Conservation (phyloP, 2,888 invertebrate species). For the Trichopoda pennipes region DNA sequence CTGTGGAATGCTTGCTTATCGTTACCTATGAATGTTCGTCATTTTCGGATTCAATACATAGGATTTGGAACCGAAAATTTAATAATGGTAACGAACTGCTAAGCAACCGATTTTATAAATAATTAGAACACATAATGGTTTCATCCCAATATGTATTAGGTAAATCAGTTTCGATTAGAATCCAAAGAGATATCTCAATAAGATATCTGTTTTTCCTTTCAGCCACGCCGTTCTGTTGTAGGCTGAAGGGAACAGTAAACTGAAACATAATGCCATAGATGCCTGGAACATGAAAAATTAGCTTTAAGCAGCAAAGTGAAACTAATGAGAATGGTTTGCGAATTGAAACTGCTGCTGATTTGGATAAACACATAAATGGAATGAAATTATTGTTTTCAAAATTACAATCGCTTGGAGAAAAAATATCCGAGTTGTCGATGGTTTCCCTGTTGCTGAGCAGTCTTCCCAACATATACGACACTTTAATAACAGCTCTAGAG, state of each 20-base stretch:
- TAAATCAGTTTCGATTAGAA: conserved; percentile 72
- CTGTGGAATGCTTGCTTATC: conserved; percentile 65
- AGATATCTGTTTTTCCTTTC: too few species aligned
- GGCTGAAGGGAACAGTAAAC: conserved; percentile 64
- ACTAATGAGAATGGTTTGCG: too few species aligned
- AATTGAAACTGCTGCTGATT: too few species aligned
- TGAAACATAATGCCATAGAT: conserved; percentile 2
- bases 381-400: too few species aligned
- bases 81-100: conserved; percentile 50
- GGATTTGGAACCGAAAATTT: conserved; percentile 62
- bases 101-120: not conserved
- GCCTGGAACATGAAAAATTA: too few species aligned
- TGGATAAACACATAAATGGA: too few species aligned
- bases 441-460: too few species aligned
- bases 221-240: conserved; percentile 59
- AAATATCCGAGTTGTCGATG: too few species aligned
- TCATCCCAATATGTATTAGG: conserved; percentile 64
- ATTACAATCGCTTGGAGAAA: too few species aligned
- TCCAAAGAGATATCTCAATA: conserved; percentile 70
- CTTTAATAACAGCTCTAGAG: too few species aligned
- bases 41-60: conserved; percentile 61
- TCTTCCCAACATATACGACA: too few species aligned
- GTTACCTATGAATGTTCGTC: conserved; percentile 65
- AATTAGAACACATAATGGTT: conserved; percentile 43
- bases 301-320: too few species aligned